Evolutionary conservation across 2,888 invertebrate species (phyloP).

Genomic region (Philereme transversata): DNA sequence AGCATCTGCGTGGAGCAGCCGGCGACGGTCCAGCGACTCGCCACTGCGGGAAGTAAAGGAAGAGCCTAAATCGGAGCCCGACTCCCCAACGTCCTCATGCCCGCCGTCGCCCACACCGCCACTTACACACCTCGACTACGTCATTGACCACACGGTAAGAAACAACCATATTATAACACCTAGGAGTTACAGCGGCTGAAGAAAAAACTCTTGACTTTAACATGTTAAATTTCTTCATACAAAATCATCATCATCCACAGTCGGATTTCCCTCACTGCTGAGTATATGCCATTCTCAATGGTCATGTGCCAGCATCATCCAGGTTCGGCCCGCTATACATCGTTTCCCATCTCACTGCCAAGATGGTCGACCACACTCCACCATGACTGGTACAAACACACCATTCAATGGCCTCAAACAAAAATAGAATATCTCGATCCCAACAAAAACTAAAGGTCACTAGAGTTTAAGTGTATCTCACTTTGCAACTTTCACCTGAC

Average conservation of each 20-base stretch:
- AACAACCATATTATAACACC: not conserved
- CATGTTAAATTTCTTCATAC: too few species aligned
- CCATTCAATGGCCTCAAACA: slow-evolving; percentile 32
- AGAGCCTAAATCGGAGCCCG: slow-evolving; percentile 89
- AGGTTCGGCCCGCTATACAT: too few species aligned
- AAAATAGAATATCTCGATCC: slow-evolving; percentile 38
- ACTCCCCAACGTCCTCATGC: slow-evolving; percentile 89
- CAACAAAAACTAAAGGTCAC: slow-evolving; percentile 61
- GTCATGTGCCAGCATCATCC: too few species aligned
- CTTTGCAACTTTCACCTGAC: slow-evolving; percentile 65
- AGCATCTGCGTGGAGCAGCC: slow-evolving; percentile 82
- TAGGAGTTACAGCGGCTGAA: too few species aligned
- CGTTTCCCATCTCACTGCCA: too few species aligned
- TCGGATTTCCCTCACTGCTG: not conserved
- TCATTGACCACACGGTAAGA: slow-evolving; percentile 86
- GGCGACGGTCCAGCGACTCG: slow-evolving; percentile 65
- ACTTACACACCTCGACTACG: slow-evolving; percentile 83
- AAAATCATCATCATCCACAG: too few species aligned
- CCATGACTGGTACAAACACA: slow-evolving; percentile 15
- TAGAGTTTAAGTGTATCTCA: slow-evolving; percentile 58
- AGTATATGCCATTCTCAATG: too few species aligned
- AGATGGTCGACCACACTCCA: slow-evolving; percentile 2
- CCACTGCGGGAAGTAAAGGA: slow-evolving; percentile 86
- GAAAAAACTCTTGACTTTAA: too few species aligned
- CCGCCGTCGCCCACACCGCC: slow-evolving; percentile 88